Percentiles rank a stretch among this genome's conserved stretches.
phyloP scores from a whole-genome alignment of 2,113 vertebrate species.

The Nematolebias whitei region DNA sequence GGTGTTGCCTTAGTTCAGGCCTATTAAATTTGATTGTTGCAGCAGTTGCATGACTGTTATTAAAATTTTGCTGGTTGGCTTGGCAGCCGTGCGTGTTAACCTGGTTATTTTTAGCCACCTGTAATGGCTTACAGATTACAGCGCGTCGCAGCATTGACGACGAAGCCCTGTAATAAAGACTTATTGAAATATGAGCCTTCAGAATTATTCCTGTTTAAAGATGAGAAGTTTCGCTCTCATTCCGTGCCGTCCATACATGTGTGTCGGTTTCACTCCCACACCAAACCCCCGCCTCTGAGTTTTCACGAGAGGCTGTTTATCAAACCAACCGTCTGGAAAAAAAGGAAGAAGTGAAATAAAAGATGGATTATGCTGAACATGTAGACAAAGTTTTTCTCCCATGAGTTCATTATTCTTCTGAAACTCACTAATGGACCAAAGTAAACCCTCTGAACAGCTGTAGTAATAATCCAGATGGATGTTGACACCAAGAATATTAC shows the following conservation, averaged over 20 bases:
- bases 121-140: constrained; percentile 58
- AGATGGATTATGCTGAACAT: constrained; percentile 37
- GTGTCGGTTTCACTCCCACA: not conserved
- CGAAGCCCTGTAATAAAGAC: constrained; percentile 50
- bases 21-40: constrained; percentile 56
- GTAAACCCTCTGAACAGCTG: constrained; percentile 24
- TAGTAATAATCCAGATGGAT: constrained; percentile 31
- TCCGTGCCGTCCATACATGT: constrained; percentile 3
- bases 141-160: constrained; percentile 20
- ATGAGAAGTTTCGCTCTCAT: constrained; percentile 13
- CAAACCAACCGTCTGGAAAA: constrained; percentile 39
- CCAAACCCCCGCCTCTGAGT: not conserved
- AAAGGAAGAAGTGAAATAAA: constrained; percentile 4
- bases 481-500: not conserved
- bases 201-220: constrained; percentile 42
- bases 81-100: constrained; percentile 50
- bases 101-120: constrained; percentile 56
- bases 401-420: constrained; percentile 40
- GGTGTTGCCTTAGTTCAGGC: constrained; percentile 24
- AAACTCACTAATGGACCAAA: constrained; percentile 28
- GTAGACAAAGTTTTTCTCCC: constrained; percentile 26
- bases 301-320: constrained; percentile 47
- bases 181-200: constrained; percentile 63
- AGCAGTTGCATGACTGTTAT: constrained; percentile 61
- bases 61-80: constrained; percentile 50